Evolutionary conservation across 2,113 vertebrate species (phyloP).

Genomic region (Emydura subglobosa): DNA sequence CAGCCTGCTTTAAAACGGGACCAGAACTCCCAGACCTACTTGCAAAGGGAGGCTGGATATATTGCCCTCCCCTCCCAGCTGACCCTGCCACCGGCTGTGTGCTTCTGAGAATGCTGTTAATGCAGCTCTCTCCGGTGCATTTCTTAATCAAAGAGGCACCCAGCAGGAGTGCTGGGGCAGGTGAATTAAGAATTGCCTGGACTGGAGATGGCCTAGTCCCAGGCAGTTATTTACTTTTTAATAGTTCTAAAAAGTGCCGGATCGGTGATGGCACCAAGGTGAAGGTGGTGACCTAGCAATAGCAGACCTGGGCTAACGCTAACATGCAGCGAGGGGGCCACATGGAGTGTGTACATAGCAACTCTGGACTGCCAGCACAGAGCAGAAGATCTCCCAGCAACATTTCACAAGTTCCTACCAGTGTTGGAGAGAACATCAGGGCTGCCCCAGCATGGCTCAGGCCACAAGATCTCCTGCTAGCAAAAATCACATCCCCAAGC

Average conservation of each 20-base stretch:
- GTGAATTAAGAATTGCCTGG: not conserved
- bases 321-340: not conserved
- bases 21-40: not conserved
- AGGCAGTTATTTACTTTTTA: conserved; percentile 23
- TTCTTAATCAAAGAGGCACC: not conserved
- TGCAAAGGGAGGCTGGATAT: accelerated
- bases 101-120: not conserved
- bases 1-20: not conserved
- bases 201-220: not conserved
- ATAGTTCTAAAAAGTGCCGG: conserved; percentile 29
- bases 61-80: too few relatives aligned
- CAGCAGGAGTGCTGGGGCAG: not conserved
- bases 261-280: not conserved
- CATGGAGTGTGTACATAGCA: not conserved
- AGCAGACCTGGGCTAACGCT: not conserved
- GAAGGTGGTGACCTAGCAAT: conserved; percentile 2
- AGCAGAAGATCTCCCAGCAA: not conserved
- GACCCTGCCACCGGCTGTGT: not conserved
- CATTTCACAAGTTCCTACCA: not conserved
- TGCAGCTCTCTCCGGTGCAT: not conserved
- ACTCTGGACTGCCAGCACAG: not conserved
- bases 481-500: not conserved
- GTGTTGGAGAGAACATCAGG: not conserved
- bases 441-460: accelerated
- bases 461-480: accelerated